Evolutionary conservation across 1,140 invertebrate genomes (phyloP).

Genomic region (Sarcophaga peregrina): DNA sequence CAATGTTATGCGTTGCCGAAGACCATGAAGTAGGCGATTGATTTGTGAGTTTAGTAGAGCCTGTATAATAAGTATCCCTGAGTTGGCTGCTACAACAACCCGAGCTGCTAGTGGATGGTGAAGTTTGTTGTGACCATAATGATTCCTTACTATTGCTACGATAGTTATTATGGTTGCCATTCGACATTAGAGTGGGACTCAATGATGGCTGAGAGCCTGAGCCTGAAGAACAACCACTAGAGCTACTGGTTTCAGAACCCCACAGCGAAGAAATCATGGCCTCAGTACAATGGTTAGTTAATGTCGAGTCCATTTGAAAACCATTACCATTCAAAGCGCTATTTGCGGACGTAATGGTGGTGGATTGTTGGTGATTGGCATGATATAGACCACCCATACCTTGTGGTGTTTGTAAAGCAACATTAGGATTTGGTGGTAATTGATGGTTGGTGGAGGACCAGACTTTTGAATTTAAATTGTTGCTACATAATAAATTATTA

Average conservation of each 20-base stretch:
- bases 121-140: slow-evolving; percentile 60
- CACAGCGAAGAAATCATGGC: slow-evolving; percentile 59
- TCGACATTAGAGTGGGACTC: slow-evolving; percentile 57
- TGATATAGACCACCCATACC: slow-evolving; percentile 13
- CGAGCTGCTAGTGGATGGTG: slow-evolving; percentile 49
- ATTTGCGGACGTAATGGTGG: neutral
- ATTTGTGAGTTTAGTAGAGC: slow-evolving; percentile 41
- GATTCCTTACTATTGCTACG: slow-evolving; percentile 62
- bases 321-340: neutral
- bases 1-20: slow-evolving; percentile 37
- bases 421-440: slow-evolving; percentile 32
- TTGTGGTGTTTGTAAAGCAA: slow-evolving; percentile 49
- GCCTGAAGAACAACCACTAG: slow-evolving; percentile 60
- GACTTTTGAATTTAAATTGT: slow-evolving; percentile 57
- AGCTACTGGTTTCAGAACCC: slow-evolving; percentile 52
- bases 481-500: slow-evolving; percentile 66
- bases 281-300: slow-evolving; percentile 47
- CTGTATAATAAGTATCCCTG: slow-evolving; percentile 55
- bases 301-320: slow-evolving; percentile 46
- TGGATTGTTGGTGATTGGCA: neutral
- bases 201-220: slow-evolving; percentile 62
- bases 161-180: slow-evolving; percentile 44
- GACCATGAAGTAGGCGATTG: slow-evolving; percentile 53
- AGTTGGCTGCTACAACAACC: slow-evolving; percentile 47
- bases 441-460: slow-evolving; percentile 36